A percentile compares a stretch with the other conserved stretches of the same genome.
Evolutionary conservation across 2,113 vertebrate genomes (phyloP).

Genomic region (Brachionichthys hirsutus): DNA sequence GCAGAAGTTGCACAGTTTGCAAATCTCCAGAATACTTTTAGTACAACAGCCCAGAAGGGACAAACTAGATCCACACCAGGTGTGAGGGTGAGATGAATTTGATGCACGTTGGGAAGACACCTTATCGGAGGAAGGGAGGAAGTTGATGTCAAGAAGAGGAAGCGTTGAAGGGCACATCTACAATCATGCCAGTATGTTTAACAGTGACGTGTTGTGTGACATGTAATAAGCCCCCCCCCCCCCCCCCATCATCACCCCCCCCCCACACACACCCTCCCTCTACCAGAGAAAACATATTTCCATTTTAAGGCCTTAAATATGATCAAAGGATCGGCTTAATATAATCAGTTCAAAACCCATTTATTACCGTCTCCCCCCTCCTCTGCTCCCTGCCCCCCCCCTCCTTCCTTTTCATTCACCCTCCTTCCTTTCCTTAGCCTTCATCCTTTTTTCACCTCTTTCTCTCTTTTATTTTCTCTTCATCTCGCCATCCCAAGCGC

Average conservation of each 20-base stretch:
- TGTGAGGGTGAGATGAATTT: too few relatives aligned
- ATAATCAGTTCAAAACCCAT: constrained; percentile 98
- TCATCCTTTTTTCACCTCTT: constrained; percentile 15
- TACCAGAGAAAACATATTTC: constrained; percentile 93
- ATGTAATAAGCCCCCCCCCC: constrained; percentile 49
- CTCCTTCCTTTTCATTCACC: constrained; percentile 13
- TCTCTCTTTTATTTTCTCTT: constrained; percentile 35
- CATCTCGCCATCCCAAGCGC: constrained; percentile 59
- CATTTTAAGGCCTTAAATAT: constrained; percentile 96
- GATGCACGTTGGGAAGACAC: too few relatives aligned
- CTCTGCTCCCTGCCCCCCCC: constrained; percentile 44
- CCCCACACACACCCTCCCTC: constrained; percentile 22
- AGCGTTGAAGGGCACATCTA: too few relatives aligned
- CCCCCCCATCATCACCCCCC: not conserved
- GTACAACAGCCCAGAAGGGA: too few relatives aligned
- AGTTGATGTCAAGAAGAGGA: too few relatives aligned
- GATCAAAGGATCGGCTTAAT: constrained; percentile 99
- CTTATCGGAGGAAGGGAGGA: too few relatives aligned
- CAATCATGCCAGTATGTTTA: not conserved
- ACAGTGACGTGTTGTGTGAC: constrained; percentile 10
- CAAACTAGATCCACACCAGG: too few relatives aligned
- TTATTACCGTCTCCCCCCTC: constrained; percentile 83
- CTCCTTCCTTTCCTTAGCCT: constrained; percentile 10
- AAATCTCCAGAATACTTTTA: too few relatives aligned
- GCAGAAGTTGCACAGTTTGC: too few relatives aligned